phyloP scores from a whole-genome alignment of 2,113 vertebrate species.

The Diphyllodes magnificus region DNA sequence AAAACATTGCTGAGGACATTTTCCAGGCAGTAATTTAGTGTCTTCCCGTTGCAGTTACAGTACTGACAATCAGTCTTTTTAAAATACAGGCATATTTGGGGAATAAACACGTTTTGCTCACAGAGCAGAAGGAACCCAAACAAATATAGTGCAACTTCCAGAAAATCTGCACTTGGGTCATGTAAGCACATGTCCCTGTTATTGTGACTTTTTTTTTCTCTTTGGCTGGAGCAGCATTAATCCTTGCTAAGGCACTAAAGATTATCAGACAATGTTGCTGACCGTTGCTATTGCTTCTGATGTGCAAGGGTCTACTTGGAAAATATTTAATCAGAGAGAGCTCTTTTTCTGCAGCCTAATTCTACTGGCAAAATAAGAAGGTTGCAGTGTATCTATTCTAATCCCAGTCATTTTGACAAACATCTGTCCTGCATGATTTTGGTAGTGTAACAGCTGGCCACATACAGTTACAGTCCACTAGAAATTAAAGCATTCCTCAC shows the following conservation, averaged over 20 bases:
- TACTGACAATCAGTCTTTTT: not conserved
- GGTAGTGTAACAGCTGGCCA: not conserved
- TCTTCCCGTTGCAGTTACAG: rapidly evolving
- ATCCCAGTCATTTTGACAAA: not conserved
- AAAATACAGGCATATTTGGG: not conserved
- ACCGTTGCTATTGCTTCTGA: not conserved
- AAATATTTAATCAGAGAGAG: not conserved
- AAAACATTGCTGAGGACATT: not conserved
- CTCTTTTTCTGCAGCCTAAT: not conserved
- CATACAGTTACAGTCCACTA: not conserved
- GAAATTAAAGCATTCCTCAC: not conserved
- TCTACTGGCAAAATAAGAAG: not conserved
- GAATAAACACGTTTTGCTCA: not conserved
- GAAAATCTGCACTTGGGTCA: not conserved
- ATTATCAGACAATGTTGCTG: not conserved
- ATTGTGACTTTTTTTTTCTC: not conserved
- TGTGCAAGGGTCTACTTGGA: not conserved
- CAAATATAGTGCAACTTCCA: not conserved
- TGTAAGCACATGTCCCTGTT: not conserved
- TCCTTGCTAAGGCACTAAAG: not conserved
- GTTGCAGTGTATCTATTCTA: not conserved
- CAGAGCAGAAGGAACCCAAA: not conserved
- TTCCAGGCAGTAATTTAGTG: not conserved
- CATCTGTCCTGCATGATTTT: not conserved
- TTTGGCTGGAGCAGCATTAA: not conserved